Base-by-base conservation (phyloP, 1,140 invertebrate species). In the Belonocnema kinseyi region DNA sequence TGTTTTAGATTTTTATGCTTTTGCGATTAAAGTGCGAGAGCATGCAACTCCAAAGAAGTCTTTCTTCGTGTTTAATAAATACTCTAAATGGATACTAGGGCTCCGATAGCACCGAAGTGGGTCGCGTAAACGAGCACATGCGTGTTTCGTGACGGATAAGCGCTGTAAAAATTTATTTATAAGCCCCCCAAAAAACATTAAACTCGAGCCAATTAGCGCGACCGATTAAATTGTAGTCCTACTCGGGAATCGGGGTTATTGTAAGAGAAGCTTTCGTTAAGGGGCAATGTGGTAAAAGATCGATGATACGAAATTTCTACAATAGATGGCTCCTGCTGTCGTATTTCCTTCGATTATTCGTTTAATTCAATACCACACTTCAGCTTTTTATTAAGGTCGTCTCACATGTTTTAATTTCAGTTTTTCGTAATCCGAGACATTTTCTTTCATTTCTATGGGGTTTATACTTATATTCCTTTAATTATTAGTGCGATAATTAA, bases 11-110 rank as follows among this genome's bases (percentile, higher is more conserved):
- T 66, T 66, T 66, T 66, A 66, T 66, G 58, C 33, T 40, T 66
- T 16, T 40, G 58, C 13, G 58, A 66, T 66, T 66, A 66, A 66
- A 66, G 58, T 40, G 58, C 58, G 58, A 33, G 58, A 66, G 58
- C 58, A 66, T 66, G 58, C 21, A 4, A 66, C 21, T 66, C 58
- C 58, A 66, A 66, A 66, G 58, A 26, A 66, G 58, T 78, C 21
- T 40, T 17, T 51, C 21, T 72, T 75, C 53, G 56, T 75, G 54
- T 72, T 76, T 79, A 66, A 79, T 79, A 75, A 75, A 79, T 79
- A 79, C 77, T 79, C 17, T 76, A 79, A 76, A 79, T 75, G 71
- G 54, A 46, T 79, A 61, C 52, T 50, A 26, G 56, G 54, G 70
- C 56, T 76, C 73, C 74, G 74, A 79, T 76, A 76, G 14, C 51